These are phyloP conservation scores for Paradisaea rubra DNA, from an alignment of 2,113 vertebrate genomes.

Conservation along the genomic window DNA sequence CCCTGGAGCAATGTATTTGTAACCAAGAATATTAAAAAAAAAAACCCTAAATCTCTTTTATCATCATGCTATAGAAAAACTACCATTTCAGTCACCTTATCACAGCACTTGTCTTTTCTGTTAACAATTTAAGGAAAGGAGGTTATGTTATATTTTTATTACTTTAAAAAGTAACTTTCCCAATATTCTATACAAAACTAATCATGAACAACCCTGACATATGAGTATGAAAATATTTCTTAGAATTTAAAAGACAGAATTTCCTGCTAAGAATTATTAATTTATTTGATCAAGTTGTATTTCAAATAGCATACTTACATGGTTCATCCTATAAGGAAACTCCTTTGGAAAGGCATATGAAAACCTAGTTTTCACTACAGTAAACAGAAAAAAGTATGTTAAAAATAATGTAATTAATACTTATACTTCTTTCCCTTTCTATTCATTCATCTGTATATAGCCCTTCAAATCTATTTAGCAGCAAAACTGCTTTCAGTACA, in stretches of 20 bases:
- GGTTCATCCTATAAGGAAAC: constrained; percentile 98
- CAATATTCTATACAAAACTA: neutral
- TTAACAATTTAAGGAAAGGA: neutral
- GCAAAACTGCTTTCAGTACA: neutral
- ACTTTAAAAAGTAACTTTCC: neutral
- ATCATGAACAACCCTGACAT: neutral
- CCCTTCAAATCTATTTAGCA: neutral
- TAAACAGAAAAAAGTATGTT: constrained; percentile 54
- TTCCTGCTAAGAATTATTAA: neutral
- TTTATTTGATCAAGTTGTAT: neutral
- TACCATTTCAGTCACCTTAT: neutral
- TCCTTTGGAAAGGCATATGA: constrained; percentile 99
- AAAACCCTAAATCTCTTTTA: neutral
- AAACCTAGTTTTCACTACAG: constrained; percentile 96
- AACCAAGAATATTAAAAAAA: neutral
- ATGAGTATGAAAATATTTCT: neutral
- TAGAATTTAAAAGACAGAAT: neutral
- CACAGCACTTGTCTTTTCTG: neutral
- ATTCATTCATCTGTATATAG: neutral
- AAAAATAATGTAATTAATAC: neutral
- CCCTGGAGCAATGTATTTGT: neutral
- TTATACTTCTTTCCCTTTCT: neutral
- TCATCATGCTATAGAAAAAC: neutral
- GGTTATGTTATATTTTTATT: neutral
- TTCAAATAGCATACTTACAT: constrained; percentile 81